phyloP scores from a whole-genome alignment of 1,140 invertebrate species.

The Scaptomyza hsui region DNA sequence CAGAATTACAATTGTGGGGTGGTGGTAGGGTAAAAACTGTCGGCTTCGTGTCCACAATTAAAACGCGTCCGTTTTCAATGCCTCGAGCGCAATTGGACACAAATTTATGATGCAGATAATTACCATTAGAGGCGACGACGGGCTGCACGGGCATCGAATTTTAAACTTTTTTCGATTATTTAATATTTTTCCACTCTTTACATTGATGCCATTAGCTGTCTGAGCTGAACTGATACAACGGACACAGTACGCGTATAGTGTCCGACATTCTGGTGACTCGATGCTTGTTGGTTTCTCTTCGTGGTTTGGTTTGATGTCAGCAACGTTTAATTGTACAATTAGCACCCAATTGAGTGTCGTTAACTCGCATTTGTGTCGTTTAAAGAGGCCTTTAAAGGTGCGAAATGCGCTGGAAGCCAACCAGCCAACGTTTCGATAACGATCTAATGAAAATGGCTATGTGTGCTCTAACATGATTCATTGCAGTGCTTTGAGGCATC shows the following conservation, averaged over 20 bases:
- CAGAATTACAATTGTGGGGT: background rate
- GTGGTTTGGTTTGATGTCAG: slow-evolving; percentile 23
- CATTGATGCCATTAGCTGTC: slow-evolving; percentile 73
- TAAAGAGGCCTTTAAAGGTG: slow-evolving; percentile 67
- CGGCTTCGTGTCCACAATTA: slow-evolving; percentile 52
- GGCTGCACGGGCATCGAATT: slow-evolving; percentile 22
- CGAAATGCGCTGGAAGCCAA: slow-evolving; percentile 31
- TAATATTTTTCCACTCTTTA: slow-evolving; percentile 28
- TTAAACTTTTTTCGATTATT: background rate
- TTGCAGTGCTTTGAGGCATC: background rate
- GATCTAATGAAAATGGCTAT: slow-evolving; percentile 5
- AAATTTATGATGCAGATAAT: slow-evolving; percentile 76
- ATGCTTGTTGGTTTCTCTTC: slow-evolving; percentile 3
- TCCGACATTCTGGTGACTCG: slow-evolving; percentile 10
- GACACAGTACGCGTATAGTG: slow-evolving; percentile 3
- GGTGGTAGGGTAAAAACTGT: background rate
- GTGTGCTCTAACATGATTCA: background rate
- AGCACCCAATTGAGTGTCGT: slow-evolving; percentile 80
- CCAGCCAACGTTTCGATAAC: background rate
- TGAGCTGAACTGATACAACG: slow-evolving; percentile 54
- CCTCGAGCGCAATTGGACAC: slow-evolving; percentile 50
- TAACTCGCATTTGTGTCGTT: slow-evolving; percentile 67
- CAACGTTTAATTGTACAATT: slow-evolving; percentile 78
- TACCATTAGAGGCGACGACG: slow-evolving; percentile 60
- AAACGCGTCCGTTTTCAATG: slow-evolving; percentile 51